Evolutionary conservation across 2,797 vertebrate genomes (phyloP).

Genomic region (Lacerta bilineata): DNA sequence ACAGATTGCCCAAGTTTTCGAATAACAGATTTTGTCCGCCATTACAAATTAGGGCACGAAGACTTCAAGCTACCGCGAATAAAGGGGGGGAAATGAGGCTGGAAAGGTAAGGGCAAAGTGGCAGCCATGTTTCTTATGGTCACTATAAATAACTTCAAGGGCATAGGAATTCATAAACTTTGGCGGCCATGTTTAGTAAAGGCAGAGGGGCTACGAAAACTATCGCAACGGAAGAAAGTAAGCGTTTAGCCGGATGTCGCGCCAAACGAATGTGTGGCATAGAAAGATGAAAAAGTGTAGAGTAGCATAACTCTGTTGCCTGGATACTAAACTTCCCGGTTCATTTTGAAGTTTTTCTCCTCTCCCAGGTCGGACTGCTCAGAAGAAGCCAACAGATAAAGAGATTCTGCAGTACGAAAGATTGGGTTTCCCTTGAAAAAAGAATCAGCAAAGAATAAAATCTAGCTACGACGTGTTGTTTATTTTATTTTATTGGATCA

Average conservation of each 20-base stretch:
- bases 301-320: neutral
- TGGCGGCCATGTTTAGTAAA: neutral
- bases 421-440: no score
- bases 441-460: no score
- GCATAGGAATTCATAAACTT: rapidly evolving
- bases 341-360: neutral
- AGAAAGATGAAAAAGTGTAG: neutral
- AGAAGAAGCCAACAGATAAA: no score
- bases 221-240: neutral
- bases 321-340: neutral
- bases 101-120: neutral
- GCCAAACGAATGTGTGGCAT: neutral
- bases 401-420: no score
- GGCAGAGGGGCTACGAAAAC: neutral
- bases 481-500: no score
- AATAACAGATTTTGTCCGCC: neutral
- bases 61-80: neutral
- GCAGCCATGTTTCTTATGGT: neutral
- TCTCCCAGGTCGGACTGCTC: neutral
- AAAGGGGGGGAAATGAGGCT: neutral
- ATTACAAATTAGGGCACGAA: neutral
- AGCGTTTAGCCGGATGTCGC: neutral
- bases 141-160: rapidly evolving
- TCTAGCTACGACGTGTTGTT: no score
- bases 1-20: neutral